Evolutionary conservation across 2,888 invertebrate species (phyloP), one percentile per base, ranked within the genome.

Genomic region (Odontothrips loti): DNA sequence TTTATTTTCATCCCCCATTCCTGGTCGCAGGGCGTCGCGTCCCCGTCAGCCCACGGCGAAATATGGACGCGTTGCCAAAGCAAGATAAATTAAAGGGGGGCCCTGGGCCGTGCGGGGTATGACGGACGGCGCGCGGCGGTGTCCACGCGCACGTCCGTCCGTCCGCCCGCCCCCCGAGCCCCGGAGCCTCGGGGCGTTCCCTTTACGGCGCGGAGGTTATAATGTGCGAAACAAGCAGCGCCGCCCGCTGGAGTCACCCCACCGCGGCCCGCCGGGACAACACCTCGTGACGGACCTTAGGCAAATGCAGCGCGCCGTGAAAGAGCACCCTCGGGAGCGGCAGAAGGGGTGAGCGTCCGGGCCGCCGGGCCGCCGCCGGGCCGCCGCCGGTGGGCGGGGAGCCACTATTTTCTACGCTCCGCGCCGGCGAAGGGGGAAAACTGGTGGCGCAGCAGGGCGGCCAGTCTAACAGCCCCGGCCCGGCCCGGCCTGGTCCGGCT

Each of bases 281-380:
- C 68, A 75, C 27, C 68, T 27, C 68, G 68, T 75, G 68, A 75
- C 68, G 27, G 68, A 75, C 68, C 68, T 75, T 27, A 75, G 68
- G 23, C 68, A 75, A 75, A 75, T 75, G 68, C 27, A 8, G 68
- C 27, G 27, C 68, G 58, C 58, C 58, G 75, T 48, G 79, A 68
- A 75, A 79, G 47, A 81, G 81, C 34, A 80, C 23, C 68, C 47
- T 58, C 51, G 78, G 51, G 80, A 63, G n/a, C 23, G 81, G 47
- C 15, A 23, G 48, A 27, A 27, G 43, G 58, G 47, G 80, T 11
- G 34, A 20, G 75, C 23, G 27, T 48, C 51, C 20, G 63, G 34
- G 75, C 12, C 8, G 17, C 47, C 47, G 78, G 68, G 48, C 80
- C 51, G 79, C 75, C 34, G 29, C 47, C 79, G 79, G 80, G 78